phyloP scores from a whole-genome alignment of 2,888 invertebrate genomes.

The Synergus umbraculus region DNA sequence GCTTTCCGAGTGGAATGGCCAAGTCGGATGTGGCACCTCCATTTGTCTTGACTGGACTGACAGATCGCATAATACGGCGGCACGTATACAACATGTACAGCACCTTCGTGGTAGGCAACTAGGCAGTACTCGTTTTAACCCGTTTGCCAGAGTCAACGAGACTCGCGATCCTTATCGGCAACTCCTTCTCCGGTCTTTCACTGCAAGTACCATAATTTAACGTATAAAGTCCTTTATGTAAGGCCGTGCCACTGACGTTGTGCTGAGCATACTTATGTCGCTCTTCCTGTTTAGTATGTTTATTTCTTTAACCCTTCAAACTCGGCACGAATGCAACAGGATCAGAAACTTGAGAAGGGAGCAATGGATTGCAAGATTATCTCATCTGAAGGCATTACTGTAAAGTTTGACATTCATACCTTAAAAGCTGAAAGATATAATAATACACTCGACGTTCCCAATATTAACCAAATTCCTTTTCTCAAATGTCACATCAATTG shows the following conservation, averaged over 20 bases:
- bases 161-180: slow-evolving; percentile 68
- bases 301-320: not conserved
- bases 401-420: not conserved
- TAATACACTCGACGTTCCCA: no score
- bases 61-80: slow-evolving; percentile 59
- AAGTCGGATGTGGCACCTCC: slow-evolving; percentile 78
- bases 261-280: not conserved
- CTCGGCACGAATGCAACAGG: slow-evolving; percentile 9
- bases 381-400: not conserved
- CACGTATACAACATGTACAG: slow-evolving; percentile 57
- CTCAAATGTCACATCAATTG: no score
- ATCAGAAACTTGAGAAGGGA: not conserved
- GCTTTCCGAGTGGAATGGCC: slow-evolving; percentile 78
- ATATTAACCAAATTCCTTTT: no score
- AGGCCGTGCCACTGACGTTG: slow-evolving; percentile 8
- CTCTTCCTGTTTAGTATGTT: not conserved
- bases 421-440: not conserved
- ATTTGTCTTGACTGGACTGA: slow-evolving; percentile 76
- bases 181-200: slow-evolving; percentile 51
- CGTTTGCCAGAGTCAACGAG: slow-evolving; percentile 57
- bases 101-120: slow-evolving; percentile 4
- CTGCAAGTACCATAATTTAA: slow-evolving; percentile 32
- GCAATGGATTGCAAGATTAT: not conserved
- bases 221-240: slow-evolving; percentile 10
- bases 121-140: slow-evolving; percentile 5